A percentile compares a stretch with the other conserved stretches of the same genome.
phyloP scores from a whole-genome alignment of 2,797 vertebrate species.

The Epinephelus malabaricus region DNA sequence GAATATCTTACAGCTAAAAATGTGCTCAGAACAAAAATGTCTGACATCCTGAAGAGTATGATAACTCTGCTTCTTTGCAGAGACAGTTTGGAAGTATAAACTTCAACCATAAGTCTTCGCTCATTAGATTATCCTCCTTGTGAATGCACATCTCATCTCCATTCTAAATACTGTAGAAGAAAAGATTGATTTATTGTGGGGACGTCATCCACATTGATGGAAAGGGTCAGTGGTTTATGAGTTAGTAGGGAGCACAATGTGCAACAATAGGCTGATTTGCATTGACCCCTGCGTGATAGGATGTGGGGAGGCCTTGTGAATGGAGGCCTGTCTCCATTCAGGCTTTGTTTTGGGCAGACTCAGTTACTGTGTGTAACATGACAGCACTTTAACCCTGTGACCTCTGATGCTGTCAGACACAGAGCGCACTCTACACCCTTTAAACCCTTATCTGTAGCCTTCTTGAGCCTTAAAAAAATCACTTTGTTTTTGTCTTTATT shows the following conservation, averaged over 20 bases:
- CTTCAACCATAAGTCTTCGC: background rate
- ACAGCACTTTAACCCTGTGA: slow-evolving; percentile 37
- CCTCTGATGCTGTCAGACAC: slow-evolving; percentile 28
- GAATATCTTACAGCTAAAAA: background rate
- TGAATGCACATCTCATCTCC: slow-evolving; percentile 7
- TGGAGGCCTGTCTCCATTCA: slow-evolving; percentile 33
- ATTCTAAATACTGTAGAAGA: background rate
- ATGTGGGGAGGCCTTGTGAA: slow-evolving; percentile 30
- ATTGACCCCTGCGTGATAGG: slow-evolving; percentile 28
- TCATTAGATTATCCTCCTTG: background rate
- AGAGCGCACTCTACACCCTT: background rate
- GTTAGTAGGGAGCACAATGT: slow-evolving; percentile 11
- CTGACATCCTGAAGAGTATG: too few relatives aligned
- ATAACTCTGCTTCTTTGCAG: background rate
- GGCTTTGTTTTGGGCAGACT: slow-evolving; percentile 40
- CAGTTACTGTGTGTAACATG: slow-evolving; percentile 12
- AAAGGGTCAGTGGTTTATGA: background rate
- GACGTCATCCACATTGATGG: slow-evolving; percentile 2
- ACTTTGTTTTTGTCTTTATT: background rate
- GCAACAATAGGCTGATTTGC: slow-evolving; percentile 53
- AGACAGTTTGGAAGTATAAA: background rate
- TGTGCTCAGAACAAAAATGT: background rate
- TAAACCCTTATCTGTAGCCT: background rate
- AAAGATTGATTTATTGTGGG: background rate
- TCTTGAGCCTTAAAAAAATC: background rate